phyloP scores from a whole-genome alignment of 2,113 vertebrate genomes.

The Calypte anna region DNA sequence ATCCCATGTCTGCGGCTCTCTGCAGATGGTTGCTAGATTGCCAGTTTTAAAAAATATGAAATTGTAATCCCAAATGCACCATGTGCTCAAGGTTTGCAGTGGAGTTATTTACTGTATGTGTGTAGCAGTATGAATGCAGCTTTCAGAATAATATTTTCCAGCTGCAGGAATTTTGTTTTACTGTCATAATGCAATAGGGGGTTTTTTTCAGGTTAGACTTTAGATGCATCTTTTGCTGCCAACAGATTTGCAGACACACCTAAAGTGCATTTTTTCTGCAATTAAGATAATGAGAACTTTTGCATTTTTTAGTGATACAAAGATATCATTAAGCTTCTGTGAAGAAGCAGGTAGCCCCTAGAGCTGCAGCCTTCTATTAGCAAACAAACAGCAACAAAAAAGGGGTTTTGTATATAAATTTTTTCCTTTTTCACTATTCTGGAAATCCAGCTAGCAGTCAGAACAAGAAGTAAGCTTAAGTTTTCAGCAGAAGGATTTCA shows the following conservation, averaged over 20 bases:
- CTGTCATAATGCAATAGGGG: too few species aligned
- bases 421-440: neutral
- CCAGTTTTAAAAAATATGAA: neutral
- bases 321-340: too few species aligned
- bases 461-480: neutral
- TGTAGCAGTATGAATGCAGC: neutral
- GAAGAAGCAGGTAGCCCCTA: too few species aligned
- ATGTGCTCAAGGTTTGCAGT: neutral
- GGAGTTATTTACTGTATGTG: neutral
- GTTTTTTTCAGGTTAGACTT: too few species aligned
- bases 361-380: too few species aligned
- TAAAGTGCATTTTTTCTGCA: too few species aligned
- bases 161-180: neutral
- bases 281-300: too few species aligned
- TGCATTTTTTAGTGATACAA: too few species aligned
- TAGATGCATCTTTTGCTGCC: too few species aligned
- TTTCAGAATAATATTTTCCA: neutral
- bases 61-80: neutral
- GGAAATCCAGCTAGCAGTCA: neutral
- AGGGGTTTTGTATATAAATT: neutral
- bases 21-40: neutral
- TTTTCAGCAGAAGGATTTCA: neutral
- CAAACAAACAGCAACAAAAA: neutral
- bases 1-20: fast-evolving
- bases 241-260: too few species aligned